Base-by-base conservation (phyloP, 2,113 vertebrate genomes). In the Mellivora capensis region DNA sequence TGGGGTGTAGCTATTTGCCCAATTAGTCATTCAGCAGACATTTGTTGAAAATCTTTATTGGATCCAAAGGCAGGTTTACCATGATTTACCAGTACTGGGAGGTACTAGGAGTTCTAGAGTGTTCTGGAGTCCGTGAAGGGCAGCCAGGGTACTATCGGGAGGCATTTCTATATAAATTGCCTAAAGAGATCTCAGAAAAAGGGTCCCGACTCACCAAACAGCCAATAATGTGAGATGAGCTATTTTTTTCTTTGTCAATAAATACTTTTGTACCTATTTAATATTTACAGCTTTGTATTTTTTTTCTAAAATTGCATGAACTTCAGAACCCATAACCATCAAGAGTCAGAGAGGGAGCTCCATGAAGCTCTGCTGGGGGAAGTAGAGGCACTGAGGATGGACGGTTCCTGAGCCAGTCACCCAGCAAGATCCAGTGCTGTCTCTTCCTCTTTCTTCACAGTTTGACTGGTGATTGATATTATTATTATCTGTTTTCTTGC, bases 331-430 rank as follows among this genome's bases (percentile, higher is more conserved):
- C 31, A 37, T 69, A 37, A 44, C 74, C 79, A 59, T 21, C 42
- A 49, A 54, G 71, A 76, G 64, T 67, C 14, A 2, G 42, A 27
- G 15, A 54, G 37, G 77, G 57, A 25, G 27, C 27, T 47, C 3
- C 31, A 6, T 67, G 67, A 23, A 31, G 44, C 39, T 21, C 61
- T 7, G 42, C 61, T 37, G 6, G 76, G 54, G n/a, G 44, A 62
- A 74, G 39, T 0, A 3, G 57, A 90, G 82, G 13, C 15, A n/a
- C 34, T 0, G 0, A 0, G 25, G 34, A 29, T 2, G 0, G 31
- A 67, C 2, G 15, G 14, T 29, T 44, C 83, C 69, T 9, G 52
- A 25, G 27, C 13, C 42, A 1, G 3, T 69, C 81, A 82, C 52
- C 37, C 47, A 64, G 1, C 31, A 27, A 29, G 31, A 44, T 31